Base-by-base conservation (phyloP, 2,797 vertebrate genomes). In the Remorina albescens region DNA sequence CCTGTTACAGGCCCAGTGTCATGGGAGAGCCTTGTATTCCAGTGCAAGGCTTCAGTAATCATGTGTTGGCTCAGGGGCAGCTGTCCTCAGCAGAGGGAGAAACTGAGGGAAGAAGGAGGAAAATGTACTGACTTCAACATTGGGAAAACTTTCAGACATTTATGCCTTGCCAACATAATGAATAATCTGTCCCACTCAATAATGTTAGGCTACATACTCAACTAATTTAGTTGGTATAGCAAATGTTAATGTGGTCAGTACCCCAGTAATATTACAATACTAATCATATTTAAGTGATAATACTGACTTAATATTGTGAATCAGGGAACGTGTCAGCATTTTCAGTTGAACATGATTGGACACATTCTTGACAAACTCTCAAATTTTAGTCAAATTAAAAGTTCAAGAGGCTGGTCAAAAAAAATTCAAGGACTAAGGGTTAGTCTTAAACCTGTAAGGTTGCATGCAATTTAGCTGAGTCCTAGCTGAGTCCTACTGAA, bases 141-240 rank as follows among this genome's bases (percentile, higher is more conserved):
- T 92, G 90, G 91, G 90, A 91, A 91, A 83, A 84, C 66, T 72
- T 92, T 92, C 88, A 91, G 85, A 87, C 86, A 93, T 92, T 92
- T 90, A 91, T 86, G 50, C 88, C 72, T 74, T 3, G 88, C 91
- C 91, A 93, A 89, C 87, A 81, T 85, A 87, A 88, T 91, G 90
- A 93, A 91, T 90, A 91, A 92, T 88, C 80, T 89, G 88, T 93
- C 91, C 88, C 83, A 81, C 78, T 90, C 73, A 85, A 88, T 89
- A 88, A 82, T 80, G 76, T 80, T 73, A 39, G 81, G 68, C 73
- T 74, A 68, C 68, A 78, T 55, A 73, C 44, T 81, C 73, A 74
- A 65, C 58, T 54, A 53, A 64, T 83, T 56, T 74, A 66, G 63
- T 64, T 59, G 70, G 60, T 76, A 64, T 53, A 76, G 18, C 56